A percentile compares a stretch with the other conserved stretches of the same genome.
These are phyloP conservation scores for Nephrotoma appendiculata DNA, from an alignment of 2,888 invertebrate genomes.

Conservation along the genomic window DNA sequence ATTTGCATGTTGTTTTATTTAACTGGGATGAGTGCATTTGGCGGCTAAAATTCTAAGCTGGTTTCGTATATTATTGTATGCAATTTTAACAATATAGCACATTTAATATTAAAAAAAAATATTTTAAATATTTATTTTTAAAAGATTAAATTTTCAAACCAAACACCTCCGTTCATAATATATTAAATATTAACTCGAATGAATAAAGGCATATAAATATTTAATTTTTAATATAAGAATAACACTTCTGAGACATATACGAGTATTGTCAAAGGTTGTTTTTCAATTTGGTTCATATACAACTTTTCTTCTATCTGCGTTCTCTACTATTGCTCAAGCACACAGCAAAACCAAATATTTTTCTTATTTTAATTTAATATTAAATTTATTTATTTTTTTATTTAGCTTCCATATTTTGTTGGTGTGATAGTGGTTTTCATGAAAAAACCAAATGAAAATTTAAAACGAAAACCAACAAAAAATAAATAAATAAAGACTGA, in stretches of 20 bases:
- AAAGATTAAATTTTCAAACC: no score
- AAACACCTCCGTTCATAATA: no score
- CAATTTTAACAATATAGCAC: no score
- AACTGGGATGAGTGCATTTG: no score
- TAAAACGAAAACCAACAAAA: not conserved
- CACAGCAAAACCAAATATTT: not conserved
- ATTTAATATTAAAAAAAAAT: no score
- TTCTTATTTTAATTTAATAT: not conserved
- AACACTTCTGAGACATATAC: not conserved
- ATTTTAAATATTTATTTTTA: no score
- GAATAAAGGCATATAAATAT: not conserved
- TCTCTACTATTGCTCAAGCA: not conserved
- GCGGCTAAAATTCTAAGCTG: no score
- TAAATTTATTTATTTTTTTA: not conserved
- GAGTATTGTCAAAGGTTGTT: not conserved
- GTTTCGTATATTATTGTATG: no score
- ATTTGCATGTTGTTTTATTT: no score
- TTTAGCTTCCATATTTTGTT: not conserved
- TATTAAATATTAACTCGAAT: no score
- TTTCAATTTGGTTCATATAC: not conserved
- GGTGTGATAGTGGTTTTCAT: not conserved
- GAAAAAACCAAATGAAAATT: not conserved
- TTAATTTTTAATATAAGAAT: not conserved
- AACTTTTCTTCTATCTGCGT: not conserved
- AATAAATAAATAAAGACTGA: not conserved